These are phyloP conservation scores for Spondyliosoma cantharus DNA, from an alignment of 2,797 vertebrate species.

Conservation along the genomic window DNA sequence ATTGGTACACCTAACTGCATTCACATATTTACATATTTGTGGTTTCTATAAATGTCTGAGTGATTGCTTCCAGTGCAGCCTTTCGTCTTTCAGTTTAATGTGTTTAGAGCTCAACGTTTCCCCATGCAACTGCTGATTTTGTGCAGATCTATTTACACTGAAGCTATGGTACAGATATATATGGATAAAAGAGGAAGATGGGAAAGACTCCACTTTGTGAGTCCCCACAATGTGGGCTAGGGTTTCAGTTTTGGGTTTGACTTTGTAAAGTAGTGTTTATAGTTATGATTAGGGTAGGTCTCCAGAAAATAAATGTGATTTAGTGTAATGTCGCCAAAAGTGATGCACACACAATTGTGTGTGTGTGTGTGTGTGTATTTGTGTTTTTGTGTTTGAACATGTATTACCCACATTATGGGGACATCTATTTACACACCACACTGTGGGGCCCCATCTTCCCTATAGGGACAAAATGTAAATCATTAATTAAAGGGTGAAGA, in stretches of 20 bases:
- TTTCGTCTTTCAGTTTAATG: constrained; percentile 11
- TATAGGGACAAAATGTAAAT: too few relatives aligned
- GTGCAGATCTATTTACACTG: constrained; percentile 13
- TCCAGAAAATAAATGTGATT: too few relatives aligned
- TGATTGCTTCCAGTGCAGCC: constrained; percentile 17
- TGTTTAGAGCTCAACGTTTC: constrained; percentile 33
- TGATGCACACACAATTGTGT: too few relatives aligned
- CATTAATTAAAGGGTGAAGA: too few relatives aligned
- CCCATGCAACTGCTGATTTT: constrained; percentile 22
- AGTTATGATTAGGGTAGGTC: too few relatives aligned
- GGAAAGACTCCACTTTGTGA: neutral
- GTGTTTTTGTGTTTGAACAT: neutral
- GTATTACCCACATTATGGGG: too few relatives aligned
- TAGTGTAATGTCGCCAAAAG: too few relatives aligned
- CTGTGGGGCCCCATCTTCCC: too few relatives aligned
- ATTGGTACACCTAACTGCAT: neutral
- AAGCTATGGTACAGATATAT: constrained; percentile 10
- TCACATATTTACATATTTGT: constrained; percentile 11
- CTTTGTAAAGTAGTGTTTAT: too few relatives aligned
- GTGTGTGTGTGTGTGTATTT: neutral
- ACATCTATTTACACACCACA: too few relatives aligned
- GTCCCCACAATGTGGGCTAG: too few relatives aligned
- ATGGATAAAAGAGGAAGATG: constrained; percentile 1
- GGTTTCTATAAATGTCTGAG: constrained; percentile 34
- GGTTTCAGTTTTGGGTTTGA: too few relatives aligned